Evolutionary conservation across 2,113 vertebrate species (phyloP).

Genomic region (Aspiorhynchus laticeps): DNA sequence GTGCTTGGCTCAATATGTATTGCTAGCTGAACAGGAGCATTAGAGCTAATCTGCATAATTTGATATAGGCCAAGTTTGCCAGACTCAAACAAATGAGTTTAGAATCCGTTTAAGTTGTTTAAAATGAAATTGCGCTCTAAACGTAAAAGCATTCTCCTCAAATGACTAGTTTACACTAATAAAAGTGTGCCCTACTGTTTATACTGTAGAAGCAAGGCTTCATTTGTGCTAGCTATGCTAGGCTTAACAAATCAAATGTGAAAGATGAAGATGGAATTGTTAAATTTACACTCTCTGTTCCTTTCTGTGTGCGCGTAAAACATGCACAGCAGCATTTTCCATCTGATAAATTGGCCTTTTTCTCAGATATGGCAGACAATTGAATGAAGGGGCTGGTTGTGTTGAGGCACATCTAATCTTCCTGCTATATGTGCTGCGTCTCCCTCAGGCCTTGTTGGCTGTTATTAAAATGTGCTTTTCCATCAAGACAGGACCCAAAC

Average conservation of each 20-base stretch:
- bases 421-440: conserved; percentile 11
- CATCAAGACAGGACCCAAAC: conserved; percentile 32
- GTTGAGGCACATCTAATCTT: conserved; percentile 53
- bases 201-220: neutral
- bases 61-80: neutral
- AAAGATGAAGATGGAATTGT: conserved; percentile 33
- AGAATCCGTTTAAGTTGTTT: neutral
- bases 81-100: neutral
- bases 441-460: conserved; percentile 57
- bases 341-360: conserved; percentile 54
- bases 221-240: neutral
- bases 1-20: neutral
- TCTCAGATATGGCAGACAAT: conserved; percentile 54
- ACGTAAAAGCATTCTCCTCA: neutral
- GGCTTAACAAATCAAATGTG: conserved; percentile 24
- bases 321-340: conserved; percentile 40
- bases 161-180: neutral
- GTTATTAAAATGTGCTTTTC: conserved; percentile 57
- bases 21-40: neutral
- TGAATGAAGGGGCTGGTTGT: conserved; percentile 54
- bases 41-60: neutral
- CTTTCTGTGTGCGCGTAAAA: conserved; percentile 14
- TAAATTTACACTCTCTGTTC: neutral
- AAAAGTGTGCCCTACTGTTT: neutral
- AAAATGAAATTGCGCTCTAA: neutral